phyloP scores from a whole-genome alignment of 2,797 vertebrate genomes.

The Sebastes hopkinsi region DNA sequence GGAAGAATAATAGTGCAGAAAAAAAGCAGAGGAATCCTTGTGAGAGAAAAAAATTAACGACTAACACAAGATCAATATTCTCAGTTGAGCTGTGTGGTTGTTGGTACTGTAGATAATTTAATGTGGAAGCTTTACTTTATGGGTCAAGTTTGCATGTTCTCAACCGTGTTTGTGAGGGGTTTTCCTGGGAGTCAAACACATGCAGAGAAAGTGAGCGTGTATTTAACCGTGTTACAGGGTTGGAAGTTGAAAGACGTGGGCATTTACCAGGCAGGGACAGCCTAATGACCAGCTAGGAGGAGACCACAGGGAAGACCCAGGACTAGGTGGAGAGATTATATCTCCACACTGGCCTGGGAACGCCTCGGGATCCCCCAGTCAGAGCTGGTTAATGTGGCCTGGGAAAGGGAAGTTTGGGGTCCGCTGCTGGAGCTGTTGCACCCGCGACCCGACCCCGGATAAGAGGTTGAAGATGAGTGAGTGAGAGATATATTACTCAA shows the following conservation, averaged over 20 bases:
- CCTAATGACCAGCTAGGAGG: not conserved
- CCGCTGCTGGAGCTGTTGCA: no score
- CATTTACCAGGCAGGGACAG: not conserved
- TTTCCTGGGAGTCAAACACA: not conserved
- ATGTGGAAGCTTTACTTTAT: not conserved
- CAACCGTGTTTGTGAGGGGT: not conserved
- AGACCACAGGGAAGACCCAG: no score
- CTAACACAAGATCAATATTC: not conserved
- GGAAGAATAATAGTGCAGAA: not conserved
- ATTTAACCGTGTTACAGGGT: not conserved
- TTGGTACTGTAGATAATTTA: not conserved
- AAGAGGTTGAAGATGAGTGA: no score
- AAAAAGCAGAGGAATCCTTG: not conserved
- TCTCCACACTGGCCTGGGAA: no score
- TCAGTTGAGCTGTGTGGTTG: not conserved
- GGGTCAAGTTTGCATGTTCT: not conserved
- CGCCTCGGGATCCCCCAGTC: no score
- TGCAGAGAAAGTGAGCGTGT: not conserved
- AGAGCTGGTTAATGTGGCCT: no score
- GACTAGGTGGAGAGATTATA: no score
- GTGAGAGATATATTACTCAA: not conserved
- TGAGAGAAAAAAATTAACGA: not conserved
- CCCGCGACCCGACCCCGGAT: no score
- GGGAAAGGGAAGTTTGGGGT: no score
- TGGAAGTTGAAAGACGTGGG: not conserved